Evolutionary conservation across 2,888 invertebrate species (phyloP).

Genomic region (Drosophila melanosoma): DNA sequence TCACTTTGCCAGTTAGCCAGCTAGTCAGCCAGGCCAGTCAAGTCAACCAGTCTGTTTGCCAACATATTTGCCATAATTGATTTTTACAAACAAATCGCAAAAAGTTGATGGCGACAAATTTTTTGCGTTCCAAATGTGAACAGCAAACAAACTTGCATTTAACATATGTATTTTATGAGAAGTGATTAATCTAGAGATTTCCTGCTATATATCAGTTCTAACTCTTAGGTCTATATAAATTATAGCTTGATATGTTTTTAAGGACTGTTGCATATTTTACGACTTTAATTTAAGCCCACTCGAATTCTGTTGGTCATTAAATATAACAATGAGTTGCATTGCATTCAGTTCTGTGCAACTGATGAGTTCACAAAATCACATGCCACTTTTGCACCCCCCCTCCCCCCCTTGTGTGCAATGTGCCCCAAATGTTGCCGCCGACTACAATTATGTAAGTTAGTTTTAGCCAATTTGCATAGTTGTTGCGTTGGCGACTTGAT

Average conservation of each 20-base stretch:
- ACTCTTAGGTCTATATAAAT: not conserved
- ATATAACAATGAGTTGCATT: not conserved
- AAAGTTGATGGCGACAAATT: slow-evolving; percentile 77
- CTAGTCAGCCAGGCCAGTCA: not conserved
- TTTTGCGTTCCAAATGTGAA: slow-evolving; percentile 56
- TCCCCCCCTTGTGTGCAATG: slow-evolving; percentile 6
- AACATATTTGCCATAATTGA: slow-evolving; percentile 73
- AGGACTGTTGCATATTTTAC: not conserved
- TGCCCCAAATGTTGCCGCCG: slow-evolving; percentile 38
- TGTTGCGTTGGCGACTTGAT: slow-evolving; percentile 71
- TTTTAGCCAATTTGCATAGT: slow-evolving; percentile 75
- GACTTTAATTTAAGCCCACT: not conserved
- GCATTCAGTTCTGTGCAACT: not conserved
- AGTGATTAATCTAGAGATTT: not conserved
- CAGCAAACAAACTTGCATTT: slow-evolving; percentile 25
- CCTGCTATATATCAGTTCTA: not conserved
- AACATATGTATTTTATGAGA: not conserved
- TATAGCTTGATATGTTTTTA: not conserved
- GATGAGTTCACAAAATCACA: slow-evolving; percentile 16
- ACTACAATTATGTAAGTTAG: slow-evolving; percentile 56
- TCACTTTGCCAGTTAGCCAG: slow-evolving; percentile 16
- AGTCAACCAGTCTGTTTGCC: slow-evolving; percentile 33
- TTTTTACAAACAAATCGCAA: slow-evolving; percentile 62
- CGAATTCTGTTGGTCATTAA: not conserved
- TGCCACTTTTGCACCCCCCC: not conserved